Conservation (phyloP, 2,888 invertebrate species). For the Apotomis betuletana region DNA sequence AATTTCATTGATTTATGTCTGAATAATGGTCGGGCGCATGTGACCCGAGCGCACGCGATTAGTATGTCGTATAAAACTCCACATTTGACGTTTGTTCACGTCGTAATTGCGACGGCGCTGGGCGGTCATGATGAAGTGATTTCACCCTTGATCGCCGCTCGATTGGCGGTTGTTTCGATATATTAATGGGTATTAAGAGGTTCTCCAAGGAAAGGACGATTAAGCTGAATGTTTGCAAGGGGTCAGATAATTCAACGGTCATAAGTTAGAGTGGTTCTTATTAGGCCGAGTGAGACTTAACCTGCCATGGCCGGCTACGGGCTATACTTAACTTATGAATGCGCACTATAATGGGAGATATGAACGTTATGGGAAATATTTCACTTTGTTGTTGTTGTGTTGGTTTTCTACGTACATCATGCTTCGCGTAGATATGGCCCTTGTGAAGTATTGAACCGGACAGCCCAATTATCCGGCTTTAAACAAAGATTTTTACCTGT, state of each 20-base stretch:
- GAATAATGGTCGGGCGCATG: conserved; percentile 44
- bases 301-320: conserved; percentile 40
- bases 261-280: conserved; percentile 48
- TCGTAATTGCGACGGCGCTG: conserved; percentile 56
- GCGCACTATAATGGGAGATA: conserved; percentile 37
- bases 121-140: conserved; percentile 63
- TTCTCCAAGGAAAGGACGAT: conserved; percentile 52
- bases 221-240: conserved; percentile 55
- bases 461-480: not conserved
- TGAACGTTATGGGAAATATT: conserved; percentile 41
- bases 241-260: conserved; percentile 53
- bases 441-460: not conserved
- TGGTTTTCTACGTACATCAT: conserved; percentile 18
- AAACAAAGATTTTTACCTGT: not conserved
- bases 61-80: conserved; percentile 50
- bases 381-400: conserved; percentile 38
- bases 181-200: conserved; percentile 60
- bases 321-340: conserved; percentile 42
- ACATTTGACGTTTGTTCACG: conserved; percentile 52
- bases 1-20: conserved; percentile 45
- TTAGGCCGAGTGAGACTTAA: conserved; percentile 45
- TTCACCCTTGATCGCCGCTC: conserved; percentile 56
- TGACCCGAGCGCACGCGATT: conserved; percentile 46
- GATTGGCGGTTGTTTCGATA: conserved; percentile 57
- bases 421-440: not conserved